A percentile compares a stretch with the other conserved stretches of the same genome.
Evolutionary conservation across 2,797 vertebrate species (phyloP).

Genomic region (Diplodus puntazzo): DNA sequence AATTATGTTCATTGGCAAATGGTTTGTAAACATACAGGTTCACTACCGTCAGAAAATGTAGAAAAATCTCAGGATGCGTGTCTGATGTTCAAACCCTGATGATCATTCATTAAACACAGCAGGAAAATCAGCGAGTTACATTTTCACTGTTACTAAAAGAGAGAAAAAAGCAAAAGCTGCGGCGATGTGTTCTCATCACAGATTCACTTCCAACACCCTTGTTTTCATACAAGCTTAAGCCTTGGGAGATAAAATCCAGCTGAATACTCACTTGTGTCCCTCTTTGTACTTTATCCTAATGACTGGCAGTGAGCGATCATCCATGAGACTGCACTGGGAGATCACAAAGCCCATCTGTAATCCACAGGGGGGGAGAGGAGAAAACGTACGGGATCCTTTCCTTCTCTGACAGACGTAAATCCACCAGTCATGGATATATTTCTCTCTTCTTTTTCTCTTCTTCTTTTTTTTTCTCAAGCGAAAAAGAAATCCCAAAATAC

Average conservation of each 20-base stretch:
- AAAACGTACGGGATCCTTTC: conserved; percentile 62
- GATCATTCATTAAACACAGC: conserved; percentile 44
- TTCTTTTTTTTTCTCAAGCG: conserved; percentile 54
- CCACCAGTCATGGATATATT: conserved; percentile 65
- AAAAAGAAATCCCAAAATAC: conserved; percentile 77
- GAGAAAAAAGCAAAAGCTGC: conserved; percentile 32
- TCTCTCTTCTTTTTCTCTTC: conserved; percentile 23
- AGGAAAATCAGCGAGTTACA: conserved; percentile 46
- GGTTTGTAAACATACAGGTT: conserved; percentile 65
- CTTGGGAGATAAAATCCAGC: conserved; percentile 63
- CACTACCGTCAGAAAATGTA: conserved; percentile 22
- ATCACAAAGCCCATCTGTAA: conserved; percentile 83
- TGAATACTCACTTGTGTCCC: conserved; percentile 82
- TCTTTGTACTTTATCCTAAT: conserved; percentile 80
- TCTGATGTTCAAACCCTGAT: conserved; percentile 35
- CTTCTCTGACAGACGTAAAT: conserved; percentile 73
- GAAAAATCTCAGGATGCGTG: conserved; percentile 38
- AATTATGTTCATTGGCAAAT: conserved; percentile 72
- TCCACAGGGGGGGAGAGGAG: conserved; percentile 74
- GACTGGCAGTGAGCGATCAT: conserved; percentile 72
- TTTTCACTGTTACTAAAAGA: conserved; percentile 33
- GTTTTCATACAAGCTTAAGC: conserved; percentile 61
- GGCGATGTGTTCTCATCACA: conserved; percentile 53
- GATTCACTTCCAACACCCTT: conserved; percentile 53
- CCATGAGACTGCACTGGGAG: conserved; percentile 71